Percentiles rank a stretch among this genome's conserved stretches.
These are phyloP conservation scores for Mus caroli DNA, from an alignment of 2,797 vertebrate genomes.

Conservation along the genomic window DNA sequence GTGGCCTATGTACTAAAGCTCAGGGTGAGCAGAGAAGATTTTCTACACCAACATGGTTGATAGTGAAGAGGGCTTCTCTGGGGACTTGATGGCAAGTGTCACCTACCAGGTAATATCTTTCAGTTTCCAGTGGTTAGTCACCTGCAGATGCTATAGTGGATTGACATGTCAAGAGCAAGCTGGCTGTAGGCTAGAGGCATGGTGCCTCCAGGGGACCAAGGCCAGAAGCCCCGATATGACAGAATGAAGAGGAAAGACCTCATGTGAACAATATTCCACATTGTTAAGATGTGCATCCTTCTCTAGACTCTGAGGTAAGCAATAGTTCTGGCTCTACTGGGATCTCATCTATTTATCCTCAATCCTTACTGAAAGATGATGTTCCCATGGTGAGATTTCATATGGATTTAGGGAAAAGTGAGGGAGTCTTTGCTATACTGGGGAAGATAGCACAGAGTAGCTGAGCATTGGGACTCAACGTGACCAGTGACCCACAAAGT, in stretches of 20 bases:
- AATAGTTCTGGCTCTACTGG: neutral
- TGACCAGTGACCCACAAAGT: neutral
- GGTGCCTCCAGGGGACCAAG: neutral
- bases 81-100: neutral
- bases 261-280: neutral
- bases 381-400: neutral
- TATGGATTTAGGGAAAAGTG: neutral
- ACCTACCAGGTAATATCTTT: neutral
- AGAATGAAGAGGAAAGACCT: neutral
- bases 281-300: neutral
- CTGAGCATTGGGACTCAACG: neutral
- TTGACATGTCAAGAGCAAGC: neutral
- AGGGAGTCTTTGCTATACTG: neutral
- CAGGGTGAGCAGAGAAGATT: fast-evolving
- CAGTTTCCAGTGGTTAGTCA: neutral
- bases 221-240: neutral
- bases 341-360: neutral
- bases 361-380: neutral
- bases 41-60: neutral
- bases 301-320: neutral
- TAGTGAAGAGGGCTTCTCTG: neutral
- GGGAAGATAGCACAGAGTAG: neutral
- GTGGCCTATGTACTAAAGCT: fast-evolving
- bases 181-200: neutral
- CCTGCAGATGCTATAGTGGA: neutral